Conservation (phyloP, 1,140 invertebrate genomes). For the Paracyclopina nana region DNA sequence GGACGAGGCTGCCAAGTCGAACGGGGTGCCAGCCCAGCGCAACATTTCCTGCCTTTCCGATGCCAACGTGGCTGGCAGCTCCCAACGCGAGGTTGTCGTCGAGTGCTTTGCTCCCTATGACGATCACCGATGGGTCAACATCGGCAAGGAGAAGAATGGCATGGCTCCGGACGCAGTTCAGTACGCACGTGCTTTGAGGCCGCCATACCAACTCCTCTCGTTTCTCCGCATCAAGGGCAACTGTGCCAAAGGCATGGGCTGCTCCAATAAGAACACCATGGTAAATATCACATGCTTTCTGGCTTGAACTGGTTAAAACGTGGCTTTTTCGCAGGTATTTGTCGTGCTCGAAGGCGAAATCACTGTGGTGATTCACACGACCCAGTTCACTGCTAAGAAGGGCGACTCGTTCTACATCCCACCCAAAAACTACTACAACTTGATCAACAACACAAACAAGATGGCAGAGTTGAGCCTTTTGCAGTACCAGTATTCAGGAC, state of each 20-base stretch:
- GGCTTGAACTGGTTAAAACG: neutral
- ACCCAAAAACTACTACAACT: conserved; percentile 15
- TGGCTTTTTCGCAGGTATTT: conserved; percentile 7
- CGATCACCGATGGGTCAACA: conserved; percentile 16
- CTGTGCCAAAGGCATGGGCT: conserved; percentile 12
- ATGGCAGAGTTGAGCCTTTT: conserved; percentile 11
- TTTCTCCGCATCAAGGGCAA: conserved; percentile 15
- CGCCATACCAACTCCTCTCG: conserved; percentile 14
- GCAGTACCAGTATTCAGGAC: conserved; percentile 10
- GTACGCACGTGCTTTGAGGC: conserved; percentile 12
- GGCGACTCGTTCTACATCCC: conserved; percentile 15
- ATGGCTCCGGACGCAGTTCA: conserved; percentile 13
- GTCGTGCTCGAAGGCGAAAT: conserved; percentile 15
- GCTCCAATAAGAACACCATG: conserved; percentile 16
- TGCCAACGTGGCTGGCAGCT: no score
- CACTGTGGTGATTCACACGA: conserved; percentile 12
- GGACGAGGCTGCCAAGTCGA: neutral
- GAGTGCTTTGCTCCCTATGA: conserved; percentile 17
- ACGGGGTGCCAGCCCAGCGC: neutral
- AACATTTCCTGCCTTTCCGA: conserved; percentile 3
- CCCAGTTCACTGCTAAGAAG: conserved; percentile 15
- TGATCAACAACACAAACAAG: conserved; percentile 7
- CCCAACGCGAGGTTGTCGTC: conserved; percentile 7
- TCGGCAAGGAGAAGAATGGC: conserved; percentile 9
- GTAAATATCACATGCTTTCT: neutral